Evolutionary conservation across 2,113 vertebrate species (phyloP), one percentile per base, ranked within the genome.

Genomic region (Amblyopsis rosae): DNA sequence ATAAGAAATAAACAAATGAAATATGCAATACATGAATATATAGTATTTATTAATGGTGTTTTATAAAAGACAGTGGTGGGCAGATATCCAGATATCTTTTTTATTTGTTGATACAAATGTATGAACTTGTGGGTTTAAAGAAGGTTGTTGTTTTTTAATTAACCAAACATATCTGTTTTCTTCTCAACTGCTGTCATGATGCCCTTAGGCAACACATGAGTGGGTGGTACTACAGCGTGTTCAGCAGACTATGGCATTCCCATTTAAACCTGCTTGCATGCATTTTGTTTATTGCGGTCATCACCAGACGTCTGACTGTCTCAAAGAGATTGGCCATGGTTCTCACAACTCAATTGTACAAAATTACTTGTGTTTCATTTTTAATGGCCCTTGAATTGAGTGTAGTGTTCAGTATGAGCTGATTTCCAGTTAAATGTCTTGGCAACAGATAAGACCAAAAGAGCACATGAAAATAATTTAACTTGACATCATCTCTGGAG

Each of bases 361-460:
- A 73, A 81, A 81, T 51, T 79, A 75, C 69, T 66, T 71, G 70
- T 59, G 41, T 67, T 72, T 78, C 64, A 80, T 70, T 51, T 26
- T 59, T 35, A 56, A 15, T 26, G 12, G 58, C 67, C 32, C 17
- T 5, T 8, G n/a, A 72, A 85, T 83, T 72, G 83, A 86, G 81
- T 67, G 73, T 81, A 85, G 12, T 77, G 74, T 17, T 59, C 12
- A 49, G 53, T 71, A 53, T 33, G 46, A 67, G 65, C 0, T 4
- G 0, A 12, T 69, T 76, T 58, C 3, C 49, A 41, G 1, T 76
- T 79, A 56, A 67, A 67, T 67, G 33, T 49, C 33, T 46, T 82
- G 82, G 79, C 84, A 84, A 65, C 75, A 57, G 72, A 62, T 84
- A 12, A 79, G 71, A 78, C 65, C 35, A 80, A 83, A n/a, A 75